A percentile compares a stretch with the other conserved stretches of the same genome.
phyloP scores from a whole-genome alignment of 2,113 vertebrate genomes.

The Tichodroma muraria region DNA sequence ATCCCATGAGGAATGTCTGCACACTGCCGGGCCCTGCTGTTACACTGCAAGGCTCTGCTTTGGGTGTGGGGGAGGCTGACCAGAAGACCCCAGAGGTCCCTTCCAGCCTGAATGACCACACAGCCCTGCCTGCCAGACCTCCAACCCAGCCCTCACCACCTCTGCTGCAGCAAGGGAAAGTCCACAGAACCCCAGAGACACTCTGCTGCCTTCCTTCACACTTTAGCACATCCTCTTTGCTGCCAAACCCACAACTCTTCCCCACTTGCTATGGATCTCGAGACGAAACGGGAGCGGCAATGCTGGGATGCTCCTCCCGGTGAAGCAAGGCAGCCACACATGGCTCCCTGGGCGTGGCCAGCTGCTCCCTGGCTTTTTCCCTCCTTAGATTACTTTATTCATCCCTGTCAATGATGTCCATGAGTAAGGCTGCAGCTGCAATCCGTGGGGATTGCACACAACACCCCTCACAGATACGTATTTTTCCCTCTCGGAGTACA shows the following conservation, averaged over 20 bases:
- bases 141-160: background rate
- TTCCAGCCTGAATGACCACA: background rate
- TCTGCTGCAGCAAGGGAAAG: background rate
- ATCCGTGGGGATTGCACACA: constrained; percentile 5
- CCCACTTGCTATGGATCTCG: background rate
- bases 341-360: background rate
- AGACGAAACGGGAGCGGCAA: background rate
- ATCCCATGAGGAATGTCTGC: background rate
- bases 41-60: background rate
- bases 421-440: constrained; percentile 32
- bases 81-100: background rate
- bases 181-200: background rate
- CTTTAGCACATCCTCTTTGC: background rate
- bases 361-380: background rate
- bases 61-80: accelerated
- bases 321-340: background rate
- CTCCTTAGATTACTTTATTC: constrained; percentile 7
- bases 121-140: background rate
- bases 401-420: background rate
- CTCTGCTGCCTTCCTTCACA: background rate
- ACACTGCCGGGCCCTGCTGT: background rate
- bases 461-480: constrained; percentile 29
- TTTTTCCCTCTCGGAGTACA: background rate
- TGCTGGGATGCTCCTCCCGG: background rate
- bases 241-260: background rate